Conservation (phyloP, 2,888 invertebrate species). For the Ligdia adustata region DNA sequence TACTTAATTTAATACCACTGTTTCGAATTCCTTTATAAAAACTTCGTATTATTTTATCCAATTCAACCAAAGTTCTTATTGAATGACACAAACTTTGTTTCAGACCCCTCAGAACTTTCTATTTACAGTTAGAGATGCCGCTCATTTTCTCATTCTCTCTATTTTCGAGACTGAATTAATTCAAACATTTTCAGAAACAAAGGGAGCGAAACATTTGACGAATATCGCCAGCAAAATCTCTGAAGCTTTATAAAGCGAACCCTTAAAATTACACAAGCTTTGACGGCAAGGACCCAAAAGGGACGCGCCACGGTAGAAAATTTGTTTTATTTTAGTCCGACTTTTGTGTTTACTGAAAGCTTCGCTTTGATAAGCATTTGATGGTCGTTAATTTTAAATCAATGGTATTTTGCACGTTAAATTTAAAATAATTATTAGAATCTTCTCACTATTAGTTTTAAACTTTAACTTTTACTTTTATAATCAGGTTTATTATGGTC, state of each 20-base stretch:
- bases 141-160: slow-evolving; percentile 18
- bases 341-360: not conserved
- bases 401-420: no score
- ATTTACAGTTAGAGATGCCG: slow-evolving; percentile 3
- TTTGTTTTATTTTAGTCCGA: not conserved
- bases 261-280: slow-evolving; percentile 65
- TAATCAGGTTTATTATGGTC: no score
- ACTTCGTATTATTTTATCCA: not conserved
- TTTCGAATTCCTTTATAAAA: not conserved
- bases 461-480: no score
- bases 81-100: slow-evolving; percentile 7
- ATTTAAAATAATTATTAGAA: no score
- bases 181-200: slow-evolving; percentile 24
- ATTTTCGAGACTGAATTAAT: slow-evolving; percentile 23
- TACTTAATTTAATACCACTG: no score
- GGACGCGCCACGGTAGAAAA: slow-evolving; percentile 4
- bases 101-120: slow-evolving; percentile 8
- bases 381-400: no score
- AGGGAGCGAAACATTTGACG: slow-evolving; percentile 38
- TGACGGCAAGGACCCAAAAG: slow-evolving; percentile 22
- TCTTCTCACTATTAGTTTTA: no score
- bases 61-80: slow-evolving; percentile 1
- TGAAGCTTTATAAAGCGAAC: slow-evolving; percentile 61
- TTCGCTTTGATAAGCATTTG: no score
- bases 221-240: slow-evolving; percentile 57